Conservation (phyloP, 37 sponge, comb jelly and placozoan genomes). For the Geodia barretti region DNA sequence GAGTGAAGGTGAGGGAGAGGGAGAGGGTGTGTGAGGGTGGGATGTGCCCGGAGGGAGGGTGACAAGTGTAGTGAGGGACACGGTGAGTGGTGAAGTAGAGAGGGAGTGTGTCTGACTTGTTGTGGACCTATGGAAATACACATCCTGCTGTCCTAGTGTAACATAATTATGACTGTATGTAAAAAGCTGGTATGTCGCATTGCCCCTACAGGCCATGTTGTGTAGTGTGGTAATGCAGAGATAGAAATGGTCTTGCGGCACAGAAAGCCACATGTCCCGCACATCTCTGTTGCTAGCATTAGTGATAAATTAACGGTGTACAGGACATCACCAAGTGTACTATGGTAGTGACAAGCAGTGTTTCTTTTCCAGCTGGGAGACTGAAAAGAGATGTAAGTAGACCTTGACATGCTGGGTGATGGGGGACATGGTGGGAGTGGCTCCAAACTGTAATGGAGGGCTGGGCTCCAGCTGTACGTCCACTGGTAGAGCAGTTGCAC, state of each 20-base stretch:
- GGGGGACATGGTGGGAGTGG: neutral
- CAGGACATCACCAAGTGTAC: too few relatives aligned
- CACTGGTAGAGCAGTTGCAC: conserved; percentile 54
- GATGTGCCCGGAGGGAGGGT: conserved; percentile 41
- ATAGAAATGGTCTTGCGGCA: too few relatives aligned
- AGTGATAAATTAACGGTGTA: too few relatives aligned
- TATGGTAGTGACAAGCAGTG: too few relatives aligned
- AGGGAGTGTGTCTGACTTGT: conserved; percentile 59
- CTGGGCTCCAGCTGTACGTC: conserved; percentile 17
- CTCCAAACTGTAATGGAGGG: conserved; percentile 34
- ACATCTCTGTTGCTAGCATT: too few relatives aligned
- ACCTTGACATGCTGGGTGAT: conserved; percentile 1
- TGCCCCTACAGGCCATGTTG: too few relatives aligned
- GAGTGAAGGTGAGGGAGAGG: conserved; percentile 36
- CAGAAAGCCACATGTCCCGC: too few relatives aligned
- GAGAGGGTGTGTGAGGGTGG: conserved; percentile 1
- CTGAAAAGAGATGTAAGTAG: neutral
- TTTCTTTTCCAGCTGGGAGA: neutral
- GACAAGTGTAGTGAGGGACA: conserved; percentile 60
- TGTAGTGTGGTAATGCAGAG: too few relatives aligned
- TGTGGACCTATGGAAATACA: too few relatives aligned
- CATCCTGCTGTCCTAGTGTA: too few relatives aligned
- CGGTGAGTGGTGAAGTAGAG: conserved; percentile 10
- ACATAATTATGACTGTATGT: too few relatives aligned
- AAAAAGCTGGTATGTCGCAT: too few relatives aligned